Evolutionary conservation across 35 echinoderm and acorn worm genomes (phyloP), one percentile per base, ranked within the genome.

Genomic region (Acanthaster planci): DNA sequence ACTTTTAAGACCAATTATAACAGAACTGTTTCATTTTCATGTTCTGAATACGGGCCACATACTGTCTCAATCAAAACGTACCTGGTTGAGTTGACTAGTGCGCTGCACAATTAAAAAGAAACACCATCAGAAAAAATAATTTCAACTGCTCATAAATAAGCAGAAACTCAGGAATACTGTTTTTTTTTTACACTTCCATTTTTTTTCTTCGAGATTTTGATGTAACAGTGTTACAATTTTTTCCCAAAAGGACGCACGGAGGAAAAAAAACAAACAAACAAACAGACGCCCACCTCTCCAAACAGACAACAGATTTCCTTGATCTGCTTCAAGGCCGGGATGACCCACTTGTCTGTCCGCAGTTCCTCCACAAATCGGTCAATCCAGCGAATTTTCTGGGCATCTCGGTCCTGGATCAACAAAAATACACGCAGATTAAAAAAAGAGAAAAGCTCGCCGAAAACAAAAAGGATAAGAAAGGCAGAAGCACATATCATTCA

Each of bases 331-430:
- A 99, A 82, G 5, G 92, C 92, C 10, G 96, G 92, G 22, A 99
- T 82, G 52, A 99, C 96, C 96, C 96, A 94, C 30, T 94, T 99
- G 68, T 99, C 96, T 53, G 90, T 99, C 82, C 89, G 68, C 8
- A 99, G 86, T 59, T 99, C 96, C 60, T 99, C 96, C 7, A 99
- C 96, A 90, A 98, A 99, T 51, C 90, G 85, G 76, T 99, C 96
- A 7, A 99, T 99, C 96, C 96, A 99, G 31, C 88, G 89, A 19
- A 93, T 90, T 77, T 99, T 99, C 77, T 99, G 96, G 14, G 96
- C 89, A 85, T 99, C 96, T 83, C 96, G 89, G 76, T 99, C 96
- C 96, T 99, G 84, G 2, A 34, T 40, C 52, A 40, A 36, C 16
- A 56, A 52, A 79, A 54, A n/a, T 2, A 22, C n/a, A n/a, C n/a